Evolutionary conservation across 2,797 vertebrate genomes (phyloP), one percentile per base, ranked within the genome.

Genomic region (Avahi laniger): DNA sequence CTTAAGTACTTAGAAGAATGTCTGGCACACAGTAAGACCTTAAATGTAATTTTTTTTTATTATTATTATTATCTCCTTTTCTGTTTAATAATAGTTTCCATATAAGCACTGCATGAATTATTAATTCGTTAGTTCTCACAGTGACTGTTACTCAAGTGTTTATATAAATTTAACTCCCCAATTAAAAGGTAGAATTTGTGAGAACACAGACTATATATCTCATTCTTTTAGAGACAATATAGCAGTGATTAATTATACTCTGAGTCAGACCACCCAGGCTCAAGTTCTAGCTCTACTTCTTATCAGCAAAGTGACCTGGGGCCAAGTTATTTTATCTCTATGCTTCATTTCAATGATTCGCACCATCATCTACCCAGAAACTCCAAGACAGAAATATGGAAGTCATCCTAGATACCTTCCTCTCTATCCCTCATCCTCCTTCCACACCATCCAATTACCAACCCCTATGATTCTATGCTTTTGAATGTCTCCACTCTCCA

Each of bases 111-210:
- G 30, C 78, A 63, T 10, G 14, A 52, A 94, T 75, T 90, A 92
- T 46, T 72, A 48, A 67, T 43, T 63, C 69, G 15, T 63, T 70
- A 88, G 35, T 69, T 94, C 61, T 82, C 73, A 67, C 0, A 69
- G 17, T n/a, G 14, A 57, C 52, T 73, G 4, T 33, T 83, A 69
- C 15, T 48, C 15, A 69, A 73, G 28, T 70, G 54, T 18, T 93
- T 22, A 38, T 43, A 38, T 59, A 50, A 92, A 91, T 79, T 50
- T 86, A 82, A 93, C 61, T 57, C 50, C 28, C 59, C 65, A 84
- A 70, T 54, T 87, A 95, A n/a, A 96, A 3, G 13, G 65, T 50
- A 80, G 28, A 80, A 87, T 87, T 79, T 78, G 67, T 90, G 54
- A 85, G 50, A 48, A 33, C 20, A 84, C 38, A 28, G 13, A 61